Conservation (phyloP, 1,140 invertebrate genomes). For the Gryon sp. region DNA sequence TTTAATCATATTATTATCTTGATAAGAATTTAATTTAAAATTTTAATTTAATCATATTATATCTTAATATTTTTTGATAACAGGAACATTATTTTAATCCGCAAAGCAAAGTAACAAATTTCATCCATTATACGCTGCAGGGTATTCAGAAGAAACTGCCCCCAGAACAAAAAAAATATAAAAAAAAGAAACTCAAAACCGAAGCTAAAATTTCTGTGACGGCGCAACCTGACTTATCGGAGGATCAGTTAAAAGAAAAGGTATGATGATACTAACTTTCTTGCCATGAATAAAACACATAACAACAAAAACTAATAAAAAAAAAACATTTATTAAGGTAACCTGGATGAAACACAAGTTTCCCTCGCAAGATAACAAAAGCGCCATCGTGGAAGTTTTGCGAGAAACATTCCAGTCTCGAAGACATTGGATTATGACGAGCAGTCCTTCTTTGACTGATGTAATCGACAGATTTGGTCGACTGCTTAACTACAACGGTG, state of each 20-base stretch:
- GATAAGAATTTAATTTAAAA: not conserved
- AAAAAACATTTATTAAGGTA: constrained; percentile 8
- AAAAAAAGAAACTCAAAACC: constrained; percentile 2
- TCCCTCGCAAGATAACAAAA: constrained; percentile 5
- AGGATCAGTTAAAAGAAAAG: not conserved
- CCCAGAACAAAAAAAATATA: not conserved
- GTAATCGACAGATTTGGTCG: constrained; percentile 19
- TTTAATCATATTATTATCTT: too few species aligned
- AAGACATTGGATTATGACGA: constrained; percentile 25
- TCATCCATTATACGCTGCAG: constrained; percentile 4
- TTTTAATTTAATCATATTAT: constrained; percentile 9
- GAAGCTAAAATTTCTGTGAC: not conserved
- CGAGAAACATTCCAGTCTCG: constrained; percentile 2
- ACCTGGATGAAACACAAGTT: constrained; percentile 32
- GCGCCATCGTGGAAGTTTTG: not conserved
- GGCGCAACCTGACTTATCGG: constrained; percentile 1
- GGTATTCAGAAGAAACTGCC: not conserved
- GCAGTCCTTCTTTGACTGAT: constrained; percentile 9
- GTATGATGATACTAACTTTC: not conserved
- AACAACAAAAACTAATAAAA: constrained; percentile 8
- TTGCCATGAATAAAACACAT: constrained; percentile 2
- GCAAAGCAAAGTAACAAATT: not conserved
- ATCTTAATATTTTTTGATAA: constrained; percentile 7
- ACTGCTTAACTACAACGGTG: constrained; percentile 27
- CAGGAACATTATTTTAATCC: constrained; percentile 34